Percentiles rank a stretch among this genome's conserved stretches.
These are phyloP conservation scores for Aphyosemion australe DNA, from an alignment of 2,113 vertebrate genomes.

Conservation along the genomic window DNA sequence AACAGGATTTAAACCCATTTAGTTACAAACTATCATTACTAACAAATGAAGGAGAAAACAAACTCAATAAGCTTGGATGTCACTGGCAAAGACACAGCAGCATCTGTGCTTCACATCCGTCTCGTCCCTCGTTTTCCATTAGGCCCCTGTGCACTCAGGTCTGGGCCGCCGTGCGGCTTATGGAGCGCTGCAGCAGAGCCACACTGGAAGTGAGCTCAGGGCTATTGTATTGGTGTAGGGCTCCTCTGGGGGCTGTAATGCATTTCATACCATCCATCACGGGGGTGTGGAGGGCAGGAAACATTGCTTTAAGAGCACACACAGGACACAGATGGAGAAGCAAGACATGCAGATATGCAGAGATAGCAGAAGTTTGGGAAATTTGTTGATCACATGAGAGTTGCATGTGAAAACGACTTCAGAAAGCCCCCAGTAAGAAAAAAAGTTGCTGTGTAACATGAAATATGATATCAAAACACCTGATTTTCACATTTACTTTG, in stretches of 20 bases:
- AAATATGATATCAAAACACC: neutral
- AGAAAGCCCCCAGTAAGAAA: neutral
- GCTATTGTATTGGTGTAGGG: constrained; percentile 68
- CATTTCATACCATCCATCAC: constrained; percentile 75
- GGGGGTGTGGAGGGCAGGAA: constrained; percentile 72
- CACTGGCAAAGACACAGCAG: constrained; percentile 10
- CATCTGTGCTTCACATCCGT: constrained; percentile 12
- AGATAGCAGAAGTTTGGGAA: constrained; percentile 45
- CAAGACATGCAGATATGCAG: constrained; percentile 53
- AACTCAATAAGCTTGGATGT: constrained; percentile 10
- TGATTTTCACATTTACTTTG: neutral
- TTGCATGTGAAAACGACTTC: constrained; percentile 1
- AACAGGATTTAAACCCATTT: neutral
- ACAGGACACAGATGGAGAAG: constrained; percentile 74
- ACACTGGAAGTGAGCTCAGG: constrained; percentile 74
- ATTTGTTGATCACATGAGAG: constrained; percentile 36
- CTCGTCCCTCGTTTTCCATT: constrained; percentile 57
- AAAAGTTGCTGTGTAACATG: neutral
- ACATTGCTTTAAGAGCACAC: constrained; percentile 70
- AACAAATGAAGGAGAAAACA: constrained; percentile 1
- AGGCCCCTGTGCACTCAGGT: constrained; percentile 44
- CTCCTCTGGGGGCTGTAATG: constrained; percentile 77
- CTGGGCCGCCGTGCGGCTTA: constrained; percentile 39
- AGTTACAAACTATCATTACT: neutral
- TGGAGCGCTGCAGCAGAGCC: constrained; percentile 45